phyloP scores from a whole-genome alignment of 92 coral and sea anemone genomes.

The Epizoanthus rinbou region DNA sequence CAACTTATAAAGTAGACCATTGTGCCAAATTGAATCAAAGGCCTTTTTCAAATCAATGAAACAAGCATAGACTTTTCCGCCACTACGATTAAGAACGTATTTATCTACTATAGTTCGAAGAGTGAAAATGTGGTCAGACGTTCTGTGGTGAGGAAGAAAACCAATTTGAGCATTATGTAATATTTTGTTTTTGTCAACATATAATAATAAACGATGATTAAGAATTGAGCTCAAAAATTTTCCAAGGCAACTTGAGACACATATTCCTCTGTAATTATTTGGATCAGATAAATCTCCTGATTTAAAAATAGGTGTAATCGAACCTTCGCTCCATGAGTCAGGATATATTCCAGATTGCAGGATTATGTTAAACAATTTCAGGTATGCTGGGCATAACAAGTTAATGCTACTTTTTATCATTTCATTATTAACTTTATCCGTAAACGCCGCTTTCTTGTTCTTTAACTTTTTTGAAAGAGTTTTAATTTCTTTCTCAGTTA shows the following conservation, averaged over 20 bases:
- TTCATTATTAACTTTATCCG: slow-evolving; percentile 51
- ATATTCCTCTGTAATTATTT: slow-evolving; percentile 60
- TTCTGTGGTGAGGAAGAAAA: slow-evolving; percentile 49
- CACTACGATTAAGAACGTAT: slow-evolving; percentile 41
- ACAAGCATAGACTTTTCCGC: slow-evolving; percentile 53
- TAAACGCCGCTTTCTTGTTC: slow-evolving; percentile 54
- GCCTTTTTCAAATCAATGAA: slow-evolving; percentile 66
- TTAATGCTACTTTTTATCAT: slow-evolving; percentile 49
- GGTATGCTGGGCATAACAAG: slow-evolving; percentile 28
- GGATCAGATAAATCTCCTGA: slow-evolving; percentile 47
- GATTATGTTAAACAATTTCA: slow-evolving; percentile 50
- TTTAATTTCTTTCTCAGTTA: slow-evolving; percentile 46
- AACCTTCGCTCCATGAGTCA: slow-evolving; percentile 50
- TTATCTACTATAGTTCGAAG: slow-evolving; percentile 50
- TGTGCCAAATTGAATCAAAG: slow-evolving; percentile 68
- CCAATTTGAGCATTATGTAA: slow-evolving; percentile 58
- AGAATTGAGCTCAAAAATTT: slow-evolving; percentile 52
- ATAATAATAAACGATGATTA: slow-evolving; percentile 44
- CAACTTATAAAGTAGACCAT: slow-evolving; percentile 44
- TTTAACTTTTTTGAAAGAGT: slow-evolving; percentile 29
- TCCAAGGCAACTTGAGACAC: slow-evolving; percentile 62
- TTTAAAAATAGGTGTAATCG: slow-evolving; percentile 61
- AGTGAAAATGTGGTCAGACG: slow-evolving; percentile 59
- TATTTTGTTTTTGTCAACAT: slow-evolving; percentile 40
- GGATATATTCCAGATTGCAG: slow-evolving; percentile 50